Conservation (phyloP, 2,797 vertebrate genomes). For the Chelidonichthys spinosus region DNA sequence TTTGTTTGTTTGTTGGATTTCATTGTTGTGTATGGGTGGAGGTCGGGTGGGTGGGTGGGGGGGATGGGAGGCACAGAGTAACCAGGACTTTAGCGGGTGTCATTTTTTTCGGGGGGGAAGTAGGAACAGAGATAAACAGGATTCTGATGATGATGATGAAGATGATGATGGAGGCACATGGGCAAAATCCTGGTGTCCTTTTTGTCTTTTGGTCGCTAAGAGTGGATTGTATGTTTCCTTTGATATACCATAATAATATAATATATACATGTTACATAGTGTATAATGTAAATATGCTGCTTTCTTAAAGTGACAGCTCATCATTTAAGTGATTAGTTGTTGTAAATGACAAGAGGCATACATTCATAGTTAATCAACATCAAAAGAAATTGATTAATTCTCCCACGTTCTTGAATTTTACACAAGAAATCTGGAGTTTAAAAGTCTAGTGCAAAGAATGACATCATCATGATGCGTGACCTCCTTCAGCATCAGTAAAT, state of each 20-base stretch:
- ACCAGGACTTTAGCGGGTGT: conserved; percentile 72
- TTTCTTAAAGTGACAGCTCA: no score
- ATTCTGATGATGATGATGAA: conserved; percentile 69
- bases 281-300: no score
- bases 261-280: no score
- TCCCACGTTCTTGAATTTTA: no score
- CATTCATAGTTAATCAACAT: no score
- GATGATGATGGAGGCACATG: conserved; percentile 71
- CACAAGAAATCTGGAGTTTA: no score
- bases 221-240: not conserved
- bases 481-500: not conserved
- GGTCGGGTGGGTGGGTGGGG: conserved; percentile 47
- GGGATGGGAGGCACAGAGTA: conserved; percentile 68
- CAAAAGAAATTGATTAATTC: no score
- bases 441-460: no score
- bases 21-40: conserved; percentile 66
- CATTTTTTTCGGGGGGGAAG: conserved; percentile 49
- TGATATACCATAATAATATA: no score
- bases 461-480: not conserved
- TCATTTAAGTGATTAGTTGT: no score
- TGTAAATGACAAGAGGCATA: no score
- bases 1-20: conserved; percentile 69
- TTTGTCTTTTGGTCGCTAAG: not conserved
- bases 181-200: conserved; percentile 45
- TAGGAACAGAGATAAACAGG: conserved; percentile 80